Base-by-base conservation (phyloP, 2,113 vertebrate genomes). In the Cairina moschata region DNA sequence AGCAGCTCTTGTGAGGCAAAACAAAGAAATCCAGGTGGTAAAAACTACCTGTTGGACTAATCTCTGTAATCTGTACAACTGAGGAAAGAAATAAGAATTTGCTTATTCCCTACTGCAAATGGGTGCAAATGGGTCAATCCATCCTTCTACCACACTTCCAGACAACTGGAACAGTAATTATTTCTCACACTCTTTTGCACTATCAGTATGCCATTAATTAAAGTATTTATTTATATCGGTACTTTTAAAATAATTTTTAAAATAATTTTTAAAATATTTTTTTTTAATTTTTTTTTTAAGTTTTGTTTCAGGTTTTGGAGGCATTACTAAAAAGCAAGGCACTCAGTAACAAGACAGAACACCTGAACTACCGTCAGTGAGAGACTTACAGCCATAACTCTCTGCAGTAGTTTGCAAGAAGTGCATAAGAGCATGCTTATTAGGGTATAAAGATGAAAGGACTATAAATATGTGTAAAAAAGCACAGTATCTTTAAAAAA, bases 51-150 rank as follows among this genome's bases (percentile, higher is more conserved):
- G 9, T 4, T 1, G 5, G 44, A 38, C 25, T 2, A 26, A 54
- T 14, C 52, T 8, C 36, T 36, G 4, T 10, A 29, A 5, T 2
- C 34, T 1, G 0, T 4, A 42, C 23, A 6, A 5, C 42, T 5
- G 34, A 16, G n/a, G 44, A 16, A 63, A 38, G 25, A 63, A 38
- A 18, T 15, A 16, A 7, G 17, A 38, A 38, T 20, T 11, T 9
- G 34, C 44, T 10, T 8, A 22, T 20, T 29, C 50, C 31, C 50
- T 6, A 1, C 18, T 2, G 17, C 60, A 16, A 2, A 17, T 2
- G 13, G 42, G 60, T 7, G 28, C 62, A 18, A 25, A 44, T 3
- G 36, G 42, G 20, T 11, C 34, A 34, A 31, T 38, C 34, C 12
- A 0, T 34, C 59, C 52, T 29, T 14, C 77, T 52, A 18, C 6